Conservation (phyloP, 1,140 invertebrate species). For the Meloidogyne floridensis region DNA sequence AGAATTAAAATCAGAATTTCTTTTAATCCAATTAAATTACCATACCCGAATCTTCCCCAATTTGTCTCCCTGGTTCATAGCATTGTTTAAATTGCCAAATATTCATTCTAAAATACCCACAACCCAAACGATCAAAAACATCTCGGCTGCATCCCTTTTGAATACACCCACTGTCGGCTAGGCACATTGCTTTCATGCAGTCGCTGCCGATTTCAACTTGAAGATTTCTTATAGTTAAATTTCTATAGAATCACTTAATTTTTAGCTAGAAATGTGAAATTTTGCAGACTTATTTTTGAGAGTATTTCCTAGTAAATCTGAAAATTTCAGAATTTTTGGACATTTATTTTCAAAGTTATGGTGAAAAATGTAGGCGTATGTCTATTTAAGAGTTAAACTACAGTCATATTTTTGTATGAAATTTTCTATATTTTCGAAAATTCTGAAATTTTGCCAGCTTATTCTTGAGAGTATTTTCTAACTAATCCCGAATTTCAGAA, state of each 20-base stretch:
- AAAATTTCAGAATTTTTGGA: not conserved
- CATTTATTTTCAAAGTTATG: not conserved
- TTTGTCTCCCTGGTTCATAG: constrained; percentile 63
- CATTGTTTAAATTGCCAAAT: constrained; percentile 66
- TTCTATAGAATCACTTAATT: not conserved
- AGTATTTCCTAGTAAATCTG: not conserved
- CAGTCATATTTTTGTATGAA: too few species aligned
- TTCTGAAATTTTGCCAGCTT: not conserved
- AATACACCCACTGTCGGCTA: constrained; percentile 60
- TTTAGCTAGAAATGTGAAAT: not conserved
- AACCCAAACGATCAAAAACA: constrained; percentile 57
- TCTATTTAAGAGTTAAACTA: too few species aligned
- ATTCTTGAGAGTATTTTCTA: not conserved
- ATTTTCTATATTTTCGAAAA: not conserved
- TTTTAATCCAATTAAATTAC: not conserved
- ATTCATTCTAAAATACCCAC: constrained; percentile 64
- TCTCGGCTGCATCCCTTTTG: constrained; percentile 59
- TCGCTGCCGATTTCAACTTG: constrained; percentile 61
- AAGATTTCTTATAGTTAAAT: constrained; percentile 24
- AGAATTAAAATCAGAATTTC: not conserved
- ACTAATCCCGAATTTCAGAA: not conserved
- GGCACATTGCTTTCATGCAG: constrained; percentile 64
- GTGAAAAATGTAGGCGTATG: not conserved
- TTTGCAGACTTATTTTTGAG: not conserved
- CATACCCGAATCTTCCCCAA: constrained; percentile 57